Base-by-base conservation (phyloP, 1,140 invertebrate genomes). In the Thereuonema tuberculata region DNA sequence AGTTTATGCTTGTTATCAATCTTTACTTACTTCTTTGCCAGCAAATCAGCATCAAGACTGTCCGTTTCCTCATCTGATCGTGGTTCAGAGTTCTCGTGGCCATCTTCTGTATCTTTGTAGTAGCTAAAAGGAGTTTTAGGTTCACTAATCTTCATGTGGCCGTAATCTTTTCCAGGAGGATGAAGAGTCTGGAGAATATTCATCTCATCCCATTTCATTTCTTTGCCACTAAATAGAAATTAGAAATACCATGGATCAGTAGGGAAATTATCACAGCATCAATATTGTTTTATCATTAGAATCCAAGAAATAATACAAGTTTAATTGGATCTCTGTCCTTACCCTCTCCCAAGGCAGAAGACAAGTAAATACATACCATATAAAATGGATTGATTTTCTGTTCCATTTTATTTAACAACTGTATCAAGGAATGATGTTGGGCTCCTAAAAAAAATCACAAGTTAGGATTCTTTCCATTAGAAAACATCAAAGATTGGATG, bases 121-220 rank as follows among this genome's bases (percentile, higher is more conserved):
- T 87, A 84, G 72, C 84, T 87, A 69, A 86, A 99, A 1, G 96
- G 97, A 12, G 97, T 99, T 77, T 96, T 92, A 37, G 94, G 92
- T 74, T 98, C 95, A 68, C 97, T 92, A 59, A 98, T 94, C 79
- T 99, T 99, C 93, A 99, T 99, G 70, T 96, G 93, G 12, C 96
- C 96, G 76, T 99, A 99, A 77, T 98, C 95, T 77, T 99, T 99
- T 71, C 94, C 93, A 27, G 88, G 76, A 46, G 96, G 96, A 81
- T 99, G 96, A 68, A 94, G 82, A 2, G 97, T 99, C 60, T 93
- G 93, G 66, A 98, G 80, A 63, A 99, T 98, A 76, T 99, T 99
- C 84, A 98, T 93, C 79, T 99, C 95, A 78, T 99, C 96, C 81
- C 93, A 98, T 80, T 93, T 89, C 73, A 89, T 92, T 61, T 78